Evolutionary conservation across 2,888 invertebrate genomes (phyloP), one percentile per base, ranked within the genome.

Genomic region (Hemistola chrysoprasaria): DNA sequence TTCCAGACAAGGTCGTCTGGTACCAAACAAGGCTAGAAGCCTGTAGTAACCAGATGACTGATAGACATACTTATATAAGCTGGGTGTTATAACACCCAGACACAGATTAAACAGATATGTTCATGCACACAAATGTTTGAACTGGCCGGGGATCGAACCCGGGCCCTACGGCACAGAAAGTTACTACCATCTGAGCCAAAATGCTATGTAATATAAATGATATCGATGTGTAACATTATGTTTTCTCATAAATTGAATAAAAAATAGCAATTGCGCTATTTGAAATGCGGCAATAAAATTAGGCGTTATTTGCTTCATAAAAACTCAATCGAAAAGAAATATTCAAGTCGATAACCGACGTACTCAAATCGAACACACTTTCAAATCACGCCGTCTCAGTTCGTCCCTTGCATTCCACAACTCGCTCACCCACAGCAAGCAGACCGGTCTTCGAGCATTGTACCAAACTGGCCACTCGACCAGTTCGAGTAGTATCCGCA

Each of bases 381-480:
- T 86, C 83, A 82, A 85, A 85, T 81, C 75, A 74, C 71, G 66
- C 67, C 65, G 73, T 65, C 71, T 76, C 66, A 62, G 78, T 77
- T 71, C 78, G 81, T 83, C 82, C 69, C 68, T 66, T 81, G 78
- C 88, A 88, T 88, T 86, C 88, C 87, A 71, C 76, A 78, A 84
- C 86, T 79, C 73, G 85, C 83, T 88, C 86, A 88, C 87, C 87
- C 86, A 87, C 85, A 87, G 83, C 62, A 67, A 52, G 63, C 68
- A 69, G 87, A 87, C 87, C 85, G 86, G 87, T 87, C 87, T 57
- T 73, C 71, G 73, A 78, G 74, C 82, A 77, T 82, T 83, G 79
- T 84, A 86, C 79, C 71, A 82, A 78, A 79, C 74, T 65, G 57
- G 65, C 50, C 62, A 83, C 56, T 50, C 86, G 67, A 40, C 72